These are phyloP conservation scores for Martes martes DNA, from an alignment of 2,113 vertebrate species.

Conservation along the genomic window DNA sequence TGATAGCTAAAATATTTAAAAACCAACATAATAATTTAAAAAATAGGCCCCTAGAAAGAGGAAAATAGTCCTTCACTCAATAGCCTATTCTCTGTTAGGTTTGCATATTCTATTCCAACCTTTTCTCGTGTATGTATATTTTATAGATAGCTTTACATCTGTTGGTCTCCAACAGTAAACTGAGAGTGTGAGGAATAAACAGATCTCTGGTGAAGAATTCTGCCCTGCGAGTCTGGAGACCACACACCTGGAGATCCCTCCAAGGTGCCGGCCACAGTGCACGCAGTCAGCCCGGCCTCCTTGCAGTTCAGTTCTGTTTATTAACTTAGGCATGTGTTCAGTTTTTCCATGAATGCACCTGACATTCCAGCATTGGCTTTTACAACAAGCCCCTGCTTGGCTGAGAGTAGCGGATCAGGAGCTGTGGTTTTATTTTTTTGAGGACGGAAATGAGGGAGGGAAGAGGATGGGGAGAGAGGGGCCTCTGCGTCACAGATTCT, in stretches of 20 bases:
- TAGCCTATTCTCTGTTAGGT: neutral
- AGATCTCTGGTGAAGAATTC: neutral
- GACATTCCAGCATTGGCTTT: constrained; percentile 1
- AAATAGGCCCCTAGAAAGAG: neutral
- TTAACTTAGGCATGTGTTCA: neutral
- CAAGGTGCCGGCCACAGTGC: neutral
- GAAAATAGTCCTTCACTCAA: neutral
- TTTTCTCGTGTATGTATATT: neutral
- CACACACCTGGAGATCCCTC: neutral
- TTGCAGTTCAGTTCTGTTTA: neutral
- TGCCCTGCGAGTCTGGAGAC: neutral
- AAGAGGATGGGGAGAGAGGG: neutral
- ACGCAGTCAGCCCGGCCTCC: neutral
- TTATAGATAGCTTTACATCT: neutral
- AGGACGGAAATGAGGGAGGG: neutral
- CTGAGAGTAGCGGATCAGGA: neutral
- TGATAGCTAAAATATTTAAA: constrained; percentile 26
- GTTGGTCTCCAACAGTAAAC: neutral
- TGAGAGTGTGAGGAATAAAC: neutral
- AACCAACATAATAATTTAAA: neutral
- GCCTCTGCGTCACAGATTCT: neutral
- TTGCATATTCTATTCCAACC: neutral
- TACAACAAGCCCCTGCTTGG: neutral
- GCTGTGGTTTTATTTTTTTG: neutral
- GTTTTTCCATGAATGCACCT: neutral